Evolutionary conservation across 2,888 invertebrate species (phyloP), one percentile per base, ranked within the genome.

Genomic region (Aphrophora alni): DNA sequence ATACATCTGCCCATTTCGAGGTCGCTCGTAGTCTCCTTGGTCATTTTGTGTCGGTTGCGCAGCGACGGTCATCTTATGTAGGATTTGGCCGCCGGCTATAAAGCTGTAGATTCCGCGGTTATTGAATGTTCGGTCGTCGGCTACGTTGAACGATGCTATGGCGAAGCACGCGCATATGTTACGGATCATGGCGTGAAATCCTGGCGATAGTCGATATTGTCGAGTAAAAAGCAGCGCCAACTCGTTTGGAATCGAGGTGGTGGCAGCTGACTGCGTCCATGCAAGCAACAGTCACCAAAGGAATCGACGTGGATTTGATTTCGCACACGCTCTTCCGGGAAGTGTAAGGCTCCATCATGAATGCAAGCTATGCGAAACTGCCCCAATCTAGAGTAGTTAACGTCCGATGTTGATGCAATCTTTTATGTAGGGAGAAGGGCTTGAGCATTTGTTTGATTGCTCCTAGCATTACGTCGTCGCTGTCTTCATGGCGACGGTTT

Each of bases 81-180:
- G 68, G n/a, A 68, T 68, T 24, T 68, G 68, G 24, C 68, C 24
- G 21, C 68, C 68, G n/a, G 68, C 24, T n/a, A 10, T 21, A 24
- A 68, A 68, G 68, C 68, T 5, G 24, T 68, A 68, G 68, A 68
- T 68, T 71, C 71, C 71, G 17, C 25, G n/a, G 27, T 25, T 71
- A 27, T 24, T 71, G 71, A 71, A 71, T 21, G 71, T 71, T 25
- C 71, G n/a, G 27, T 71, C 71, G 71, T 71, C 71, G 25, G 71
- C 25, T 17, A 71, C 71, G 26, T 71, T 71, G 25, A 71, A 71
- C 17, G 71, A 71, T 17, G 71, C 25, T 21, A 71, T 14, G 17
- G 71, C 71, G 27, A 71, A 71, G 27, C 71, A 71, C 17, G 71
- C n/a, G 26, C 14, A n/a, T 26, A 71, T 71, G 21, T 71, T 71